phyloP scores from a whole-genome alignment of 2,797 vertebrate genomes.

The Diceros bicornis region DNA sequence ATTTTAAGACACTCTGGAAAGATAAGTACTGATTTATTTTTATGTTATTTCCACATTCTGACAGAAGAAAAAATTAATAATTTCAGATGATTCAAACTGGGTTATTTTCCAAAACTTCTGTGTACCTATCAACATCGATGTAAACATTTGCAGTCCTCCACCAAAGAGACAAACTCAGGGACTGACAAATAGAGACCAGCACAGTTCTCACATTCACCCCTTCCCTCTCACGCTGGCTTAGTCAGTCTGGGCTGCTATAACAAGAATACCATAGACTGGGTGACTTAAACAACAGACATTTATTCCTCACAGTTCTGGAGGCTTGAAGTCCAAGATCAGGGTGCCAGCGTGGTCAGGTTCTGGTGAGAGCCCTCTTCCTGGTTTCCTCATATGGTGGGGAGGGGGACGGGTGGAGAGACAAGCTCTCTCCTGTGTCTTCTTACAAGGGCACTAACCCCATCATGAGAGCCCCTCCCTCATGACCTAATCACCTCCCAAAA shows the following conservation, averaged over 20 bases:
- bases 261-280: background rate
- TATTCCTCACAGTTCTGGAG: background rate
- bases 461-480: background rate
- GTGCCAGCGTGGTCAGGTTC: background rate
- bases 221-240: background rate
- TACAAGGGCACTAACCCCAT: background rate
- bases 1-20: background rate
- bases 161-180: background rate
- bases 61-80: background rate
- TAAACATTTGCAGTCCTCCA: background rate
- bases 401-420: background rate
- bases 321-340: background rate
- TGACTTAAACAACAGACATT: background rate
- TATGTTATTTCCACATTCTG: background rate
- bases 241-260: background rate
- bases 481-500: constrained; percentile 47
- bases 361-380: background rate
- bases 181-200: background rate
- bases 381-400: background rate
- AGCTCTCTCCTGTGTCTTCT: background rate
- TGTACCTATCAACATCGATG: background rate
- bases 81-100: constrained; percentile 16
- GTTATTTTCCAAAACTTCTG: constrained; percentile 13
- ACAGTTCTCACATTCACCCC: background rate
- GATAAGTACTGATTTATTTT: background rate